phyloP scores from a whole-genome alignment of 2,888 invertebrate genomes.

The Venusia cambrica region DNA sequence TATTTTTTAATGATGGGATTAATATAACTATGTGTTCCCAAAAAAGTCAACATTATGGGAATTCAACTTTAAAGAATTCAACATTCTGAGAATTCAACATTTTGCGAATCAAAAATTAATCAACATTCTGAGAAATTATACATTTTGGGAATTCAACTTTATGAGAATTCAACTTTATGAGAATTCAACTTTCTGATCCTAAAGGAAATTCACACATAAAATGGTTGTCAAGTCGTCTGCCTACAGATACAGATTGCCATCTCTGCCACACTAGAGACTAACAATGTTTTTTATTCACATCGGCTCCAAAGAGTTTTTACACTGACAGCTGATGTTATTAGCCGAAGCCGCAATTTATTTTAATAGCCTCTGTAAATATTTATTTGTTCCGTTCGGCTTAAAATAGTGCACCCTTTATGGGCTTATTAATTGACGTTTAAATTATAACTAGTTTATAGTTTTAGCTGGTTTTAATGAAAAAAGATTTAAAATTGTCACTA shows the following conservation, averaged over 20 bases:
- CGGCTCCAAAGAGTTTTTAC: constrained; percentile 46
- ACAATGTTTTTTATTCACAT: constrained; percentile 10
- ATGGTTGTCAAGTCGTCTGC: constrained; percentile 3
- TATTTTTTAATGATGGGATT: too few species aligned
- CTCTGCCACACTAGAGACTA: constrained; percentile 3
- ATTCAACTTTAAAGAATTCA: too few species aligned
- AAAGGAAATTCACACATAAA: constrained; percentile 13
- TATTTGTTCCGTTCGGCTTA: constrained; percentile 34
- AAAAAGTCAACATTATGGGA: too few species aligned
- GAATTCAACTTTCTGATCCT: too few species aligned
- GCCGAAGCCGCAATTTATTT: constrained; percentile 46
- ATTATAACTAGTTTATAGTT: constrained; percentile 3
- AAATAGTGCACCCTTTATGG: constrained; percentile 31
- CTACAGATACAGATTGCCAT: constrained; percentile 6
- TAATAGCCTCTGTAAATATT: constrained; percentile 51
- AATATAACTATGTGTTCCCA: too few species aligned
- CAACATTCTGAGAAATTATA: too few species aligned
- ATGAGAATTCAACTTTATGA: too few species aligned
- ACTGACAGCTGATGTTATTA: constrained; percentile 47
- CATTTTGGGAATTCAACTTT: too few species aligned
- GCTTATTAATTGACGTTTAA: constrained; percentile 27
- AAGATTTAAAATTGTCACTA: constrained; percentile 32
- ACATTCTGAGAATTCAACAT: too few species aligned
- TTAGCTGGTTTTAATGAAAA: not conserved
- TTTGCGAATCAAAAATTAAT: too few species aligned